Evolutionary conservation across 2,888 invertebrate genomes (phyloP), one percentile per base, ranked within the genome.

Genomic region (Drosophila atroscutellata): DNA sequence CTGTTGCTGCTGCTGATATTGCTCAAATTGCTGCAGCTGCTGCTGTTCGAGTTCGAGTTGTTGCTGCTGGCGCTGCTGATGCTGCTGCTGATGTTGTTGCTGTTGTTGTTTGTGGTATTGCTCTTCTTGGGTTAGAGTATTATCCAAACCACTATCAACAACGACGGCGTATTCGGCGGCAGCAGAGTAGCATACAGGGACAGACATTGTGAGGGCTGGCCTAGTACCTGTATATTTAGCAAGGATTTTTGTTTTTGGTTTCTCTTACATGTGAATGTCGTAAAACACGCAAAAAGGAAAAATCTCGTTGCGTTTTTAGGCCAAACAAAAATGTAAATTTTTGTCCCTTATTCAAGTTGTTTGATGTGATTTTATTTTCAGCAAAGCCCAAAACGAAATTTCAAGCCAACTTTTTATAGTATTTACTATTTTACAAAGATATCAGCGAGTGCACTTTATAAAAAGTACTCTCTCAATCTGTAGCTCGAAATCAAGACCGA

Each of bases 151-250:
- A 92, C 91, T 91, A 83, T 92, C 92, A 90, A 91, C 92, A 90
- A 91, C 92, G 92, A 90, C 92, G 92, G 91, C 92, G 91, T 90
- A 90, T 90, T 92, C 92, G 90, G 91, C 92, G 90, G 92, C 92
- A 92, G 92, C 93, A 93, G 93, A 92, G 92, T 92, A 93, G 92
- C 93, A 92, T 92, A 92, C 93, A 93, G 93, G 93, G 93, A 92
- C 93, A 93, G 93, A 93, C 93, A 93, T 93, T 92, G 92, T 93
- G 92, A 93, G 93, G 93, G 93, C 93, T 93, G 93, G 93, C 93
- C 93, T 93, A 93, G 93, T 93, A 93, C 93, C 93, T 93, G 91
- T 83, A 82, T 73, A 79, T 77, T 45, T 45, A 74, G 77, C 80
- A 81, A 83, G 79, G 75, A 65, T 72, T 71, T 71, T 77, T 72